Conservation (phyloP, 2,888 invertebrate genomes). For the Mellilla xanthometata region DNA sequence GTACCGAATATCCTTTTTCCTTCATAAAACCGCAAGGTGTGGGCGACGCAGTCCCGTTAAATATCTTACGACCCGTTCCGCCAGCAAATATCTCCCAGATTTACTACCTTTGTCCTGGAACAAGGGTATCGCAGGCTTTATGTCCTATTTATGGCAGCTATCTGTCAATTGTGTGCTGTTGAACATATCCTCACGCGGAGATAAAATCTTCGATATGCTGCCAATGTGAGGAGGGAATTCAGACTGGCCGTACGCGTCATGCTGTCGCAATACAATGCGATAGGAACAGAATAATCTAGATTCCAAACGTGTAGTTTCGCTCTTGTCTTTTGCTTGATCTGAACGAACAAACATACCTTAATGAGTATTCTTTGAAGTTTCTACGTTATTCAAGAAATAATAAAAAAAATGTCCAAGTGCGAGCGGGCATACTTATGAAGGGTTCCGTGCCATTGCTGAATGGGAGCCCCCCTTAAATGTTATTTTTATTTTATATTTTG, state of each 20-base stretch:
- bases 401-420: no score
- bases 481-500: no score
- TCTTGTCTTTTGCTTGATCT: slow-evolving; percentile 12
- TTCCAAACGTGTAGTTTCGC: slow-evolving; percentile 10
- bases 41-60: background rate
- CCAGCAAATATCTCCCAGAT: slow-evolving; percentile 3
- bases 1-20: background rate
- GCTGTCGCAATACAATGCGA: slow-evolving; percentile 19
- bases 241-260: slow-evolving; percentile 18
- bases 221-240: slow-evolving; percentile 14
- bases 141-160: slow-evolving; percentile 14
- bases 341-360: no score
- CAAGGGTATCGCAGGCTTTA: slow-evolving; percentile 12
- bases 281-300: slow-evolving; percentile 19
- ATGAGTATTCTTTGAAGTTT: no score
- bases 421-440: no score
- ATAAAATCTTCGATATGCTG: slow-evolving; percentile 16
- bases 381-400: no score
- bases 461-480: no score
- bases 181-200: slow-evolving; percentile 20
- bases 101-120: slow-evolving; percentile 10
- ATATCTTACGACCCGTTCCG: slow-evolving; percentile 8
- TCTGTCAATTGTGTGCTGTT: slow-evolving; percentile 18
- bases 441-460: no score
- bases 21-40: background rate